phyloP scores from a whole-genome alignment of 2,797 vertebrate species.

The Sebastes taczanowskii region DNA sequence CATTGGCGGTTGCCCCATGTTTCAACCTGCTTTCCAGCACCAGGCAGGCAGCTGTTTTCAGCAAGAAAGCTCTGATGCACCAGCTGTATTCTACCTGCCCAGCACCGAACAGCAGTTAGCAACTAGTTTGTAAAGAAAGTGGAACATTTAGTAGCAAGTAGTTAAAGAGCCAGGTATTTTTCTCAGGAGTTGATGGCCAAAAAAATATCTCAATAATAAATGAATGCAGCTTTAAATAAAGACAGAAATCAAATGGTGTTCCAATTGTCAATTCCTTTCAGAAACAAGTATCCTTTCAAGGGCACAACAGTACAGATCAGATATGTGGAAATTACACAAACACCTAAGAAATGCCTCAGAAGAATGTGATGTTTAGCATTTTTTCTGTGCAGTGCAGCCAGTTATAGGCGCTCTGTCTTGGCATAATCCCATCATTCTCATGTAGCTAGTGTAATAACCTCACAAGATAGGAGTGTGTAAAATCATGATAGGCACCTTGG shows the following conservation, averaged over 20 bases:
- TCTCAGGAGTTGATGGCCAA: not conserved
- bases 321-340: not conserved
- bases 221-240: not conserved
- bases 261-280: not conserved
- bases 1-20: not conserved
- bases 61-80: too few relatives aligned
- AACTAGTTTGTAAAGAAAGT: not conserved
- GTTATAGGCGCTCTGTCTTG: not conserved
- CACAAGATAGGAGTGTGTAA: conserved; percentile 59
- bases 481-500: conserved; percentile 48
- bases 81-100: not conserved
- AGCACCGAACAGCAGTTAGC: not conserved
- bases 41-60: too few relatives aligned
- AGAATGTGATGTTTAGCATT: not conserved
- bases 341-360: too few relatives aligned
- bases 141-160: not conserved
- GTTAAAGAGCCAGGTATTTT: not conserved
- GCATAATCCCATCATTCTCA: conserved; percentile 35
- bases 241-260: not conserved
- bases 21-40: not conserved
- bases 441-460: conserved; percentile 58
- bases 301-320: not conserved
- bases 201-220: not conserved
- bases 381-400: not conserved
- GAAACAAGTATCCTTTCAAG: not conserved